Conservation (phyloP, 1,140 invertebrate genomes). For the Tenebrio molitor region DNA sequence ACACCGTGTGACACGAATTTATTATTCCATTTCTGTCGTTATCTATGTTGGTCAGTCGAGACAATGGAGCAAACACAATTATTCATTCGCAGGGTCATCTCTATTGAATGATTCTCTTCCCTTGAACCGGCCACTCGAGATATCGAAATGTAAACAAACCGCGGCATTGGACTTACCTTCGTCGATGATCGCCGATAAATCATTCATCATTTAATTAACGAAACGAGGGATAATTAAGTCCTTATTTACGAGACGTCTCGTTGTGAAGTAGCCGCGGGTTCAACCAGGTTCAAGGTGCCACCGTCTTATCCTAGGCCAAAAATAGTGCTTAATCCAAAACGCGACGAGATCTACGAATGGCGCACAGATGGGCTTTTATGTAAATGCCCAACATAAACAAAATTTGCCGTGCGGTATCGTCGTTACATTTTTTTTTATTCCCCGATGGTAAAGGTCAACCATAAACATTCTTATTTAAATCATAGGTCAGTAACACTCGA, state of each 20-base stretch:
- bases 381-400: conserved; percentile 2
- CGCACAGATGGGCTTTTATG: conserved; percentile 8
- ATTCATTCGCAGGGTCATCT: not conserved
- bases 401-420: not conserved
- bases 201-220: not conserved
- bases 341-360: not conserved
- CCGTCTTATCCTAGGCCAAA: conserved; percentile 17
- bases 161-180: not conserved
- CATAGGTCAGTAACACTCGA: conserved; percentile 26
- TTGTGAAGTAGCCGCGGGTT: too few relatives aligned
- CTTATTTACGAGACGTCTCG: not conserved
- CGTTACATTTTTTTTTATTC: conserved; percentile 1
- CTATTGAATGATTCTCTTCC: not conserved
- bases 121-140: conserved; percentile 1
- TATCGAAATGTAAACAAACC: not conserved
- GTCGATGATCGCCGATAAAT: not conserved
- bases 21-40: not conserved
- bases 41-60: conserved; percentile 17
- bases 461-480: not conserved
- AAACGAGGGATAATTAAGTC: not conserved
- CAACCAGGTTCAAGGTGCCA: conserved; percentile 19
- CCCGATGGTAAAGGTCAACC: conserved; percentile 7
- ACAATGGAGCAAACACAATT: conserved; percentile 3
- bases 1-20: conserved; percentile 1
- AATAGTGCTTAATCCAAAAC: conserved; percentile 15